Evolutionary conservation across 2,888 invertebrate species (phyloP), one percentile per base, ranked within the genome.

Genomic region (Zelleria hepariella): DNA sequence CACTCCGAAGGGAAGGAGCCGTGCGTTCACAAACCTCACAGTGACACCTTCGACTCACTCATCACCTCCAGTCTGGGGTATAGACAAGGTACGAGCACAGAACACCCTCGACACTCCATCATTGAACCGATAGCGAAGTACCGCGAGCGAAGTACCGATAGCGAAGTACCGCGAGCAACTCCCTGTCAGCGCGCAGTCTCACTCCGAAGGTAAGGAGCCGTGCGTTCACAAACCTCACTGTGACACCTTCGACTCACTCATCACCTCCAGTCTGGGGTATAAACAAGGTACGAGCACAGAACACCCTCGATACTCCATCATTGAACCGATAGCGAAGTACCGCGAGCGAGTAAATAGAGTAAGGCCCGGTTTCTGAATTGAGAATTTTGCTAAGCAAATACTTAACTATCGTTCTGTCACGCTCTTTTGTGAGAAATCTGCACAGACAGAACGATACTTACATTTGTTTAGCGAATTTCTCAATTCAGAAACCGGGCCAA

Each of bases 81-180:
- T 51, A 80, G 77, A 59, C 67, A 66, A 61, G 77, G 80, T 78
- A n/a, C n/a, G n/a, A n/a, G n/a, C n/a, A n/a, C n/a, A n/a, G n/a
- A n/a, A n/a, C 57, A 42, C 26, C 4, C 4, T 26, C 26, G 7
- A 5, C 26, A 26, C 7, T 26, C 7, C 26, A 26, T 26, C 26
- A 26, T 26, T n/a, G n/a, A n/a, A n/a, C n/a, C n/a, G n/a, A n/a
- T n/a, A n/a, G n/a, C n/a, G n/a, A n/a, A n/a, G n/a, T n/a, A n/a
- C n/a, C n/a, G n/a, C n/a, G n/a, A n/a, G n/a, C n/a, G n/a, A n/a
- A n/a, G 91, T 93, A 0, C 95, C 95, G 68, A 80, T 96, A 24
- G 94, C 95, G 62, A 86, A 92, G 1, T 95, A 94, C 71, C 95
- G 95, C 78, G 93, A 95, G 67, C 93, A 91, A 65, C 63, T 93